Evolutionary conservation across 2,113 vertebrate genomes (phyloP).

Genomic region (Anarhynchus alexandrinus): DNA sequence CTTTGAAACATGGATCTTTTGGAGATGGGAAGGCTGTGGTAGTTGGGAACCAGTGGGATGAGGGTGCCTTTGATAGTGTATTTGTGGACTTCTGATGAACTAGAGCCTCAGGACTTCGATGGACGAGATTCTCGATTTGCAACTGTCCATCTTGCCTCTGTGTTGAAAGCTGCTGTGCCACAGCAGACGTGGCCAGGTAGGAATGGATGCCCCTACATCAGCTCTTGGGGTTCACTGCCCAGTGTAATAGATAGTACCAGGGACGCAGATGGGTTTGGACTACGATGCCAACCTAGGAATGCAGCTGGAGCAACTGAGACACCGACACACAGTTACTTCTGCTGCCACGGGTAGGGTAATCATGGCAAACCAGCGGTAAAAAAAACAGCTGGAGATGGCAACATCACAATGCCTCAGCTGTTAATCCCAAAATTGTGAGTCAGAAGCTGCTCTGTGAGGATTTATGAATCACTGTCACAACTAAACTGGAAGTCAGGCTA

Average conservation of each 20-base stretch:
- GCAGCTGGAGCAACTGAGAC: not conserved
- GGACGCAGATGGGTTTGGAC: not conserved
- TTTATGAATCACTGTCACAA: conserved; percentile 11
- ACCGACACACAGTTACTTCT: not conserved
- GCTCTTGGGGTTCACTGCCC: not conserved
- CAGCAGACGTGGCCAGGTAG: not conserved
- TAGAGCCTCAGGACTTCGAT: not conserved
- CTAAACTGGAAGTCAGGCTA: conserved; percentile 4
- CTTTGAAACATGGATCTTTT: not conserved
- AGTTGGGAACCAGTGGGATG: not conserved
- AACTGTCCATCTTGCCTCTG: not conserved
- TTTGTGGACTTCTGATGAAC: not conserved
- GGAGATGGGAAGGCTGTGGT: not conserved
- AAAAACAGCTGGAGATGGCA: not conserved
- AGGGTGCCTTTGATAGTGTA: not conserved
- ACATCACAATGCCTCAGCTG: not conserved
- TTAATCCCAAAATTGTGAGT: not conserved
- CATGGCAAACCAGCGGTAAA: not conserved
- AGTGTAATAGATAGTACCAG: not conserved
- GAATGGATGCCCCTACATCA: not conserved
- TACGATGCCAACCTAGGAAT: not conserved
- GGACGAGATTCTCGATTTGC: not conserved
- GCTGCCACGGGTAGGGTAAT: not conserved
- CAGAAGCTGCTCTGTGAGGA: not conserved
- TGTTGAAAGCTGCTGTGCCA: not conserved